phyloP scores from a whole-genome alignment of 2,888 invertebrate species.

The Cenopis cana region DNA sequence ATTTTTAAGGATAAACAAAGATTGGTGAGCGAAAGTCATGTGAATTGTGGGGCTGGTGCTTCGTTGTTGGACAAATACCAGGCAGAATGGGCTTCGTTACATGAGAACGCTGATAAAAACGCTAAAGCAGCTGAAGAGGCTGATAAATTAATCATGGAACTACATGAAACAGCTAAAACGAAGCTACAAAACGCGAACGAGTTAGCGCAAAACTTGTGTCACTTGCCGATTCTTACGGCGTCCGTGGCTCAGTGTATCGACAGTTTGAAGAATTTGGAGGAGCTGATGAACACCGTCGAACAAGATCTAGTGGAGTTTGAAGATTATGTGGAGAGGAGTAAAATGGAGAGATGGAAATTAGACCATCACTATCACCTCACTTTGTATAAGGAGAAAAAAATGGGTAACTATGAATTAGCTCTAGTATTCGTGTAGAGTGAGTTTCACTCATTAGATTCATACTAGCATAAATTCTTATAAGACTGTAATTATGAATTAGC shows the following conservation, averaged over 20 bases:
- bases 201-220: slow-evolving; percentile 66
- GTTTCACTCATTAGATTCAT: not conserved
- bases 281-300: slow-evolving; percentile 87
- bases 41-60: slow-evolving; percentile 87
- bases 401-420: slow-evolving; percentile 75
- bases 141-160: slow-evolving; percentile 72
- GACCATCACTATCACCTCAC: slow-evolving; percentile 90
- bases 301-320: slow-evolving; percentile 87
- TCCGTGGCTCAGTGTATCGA: slow-evolving; percentile 81
- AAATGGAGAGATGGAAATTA: slow-evolving; percentile 88
- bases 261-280: slow-evolving; percentile 82
- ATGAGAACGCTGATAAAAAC: slow-evolving; percentile 88
- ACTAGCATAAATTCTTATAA: not conserved
- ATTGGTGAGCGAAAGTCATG: slow-evolving; percentile 66
- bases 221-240: slow-evolving; percentile 72
- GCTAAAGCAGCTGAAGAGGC: slow-evolving; percentile 86
- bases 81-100: slow-evolving; percentile 89
- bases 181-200: slow-evolving; percentile 70
- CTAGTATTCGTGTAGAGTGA: too few species aligned
- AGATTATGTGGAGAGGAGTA: slow-evolving; percentile 88
- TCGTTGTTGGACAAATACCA: slow-evolving; percentile 89
- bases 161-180: slow-evolving; percentile 66
- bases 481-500: slow-evolving; percentile 64
- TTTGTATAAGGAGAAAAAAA: slow-evolving; percentile 89
- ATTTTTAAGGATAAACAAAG: slow-evolving; percentile 77